phyloP scores from a whole-genome alignment of 92 coral and sea anemone species.

The Heliopora coerulea region DNA sequence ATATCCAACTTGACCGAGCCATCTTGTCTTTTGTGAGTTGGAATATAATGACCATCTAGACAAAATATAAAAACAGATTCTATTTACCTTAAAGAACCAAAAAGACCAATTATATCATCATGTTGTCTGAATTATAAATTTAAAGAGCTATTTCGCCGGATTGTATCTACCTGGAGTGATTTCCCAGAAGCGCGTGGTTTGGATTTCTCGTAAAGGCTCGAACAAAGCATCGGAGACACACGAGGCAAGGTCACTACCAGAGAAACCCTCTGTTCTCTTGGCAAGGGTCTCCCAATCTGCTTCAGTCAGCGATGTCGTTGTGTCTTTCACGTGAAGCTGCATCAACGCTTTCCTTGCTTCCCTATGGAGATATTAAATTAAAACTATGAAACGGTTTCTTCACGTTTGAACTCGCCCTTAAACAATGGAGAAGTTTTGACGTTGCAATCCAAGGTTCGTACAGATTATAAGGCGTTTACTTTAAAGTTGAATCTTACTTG shows the following conservation, averaged over 20 bases:
- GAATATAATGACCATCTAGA: constrained; percentile 70
- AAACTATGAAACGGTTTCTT: too few species aligned
- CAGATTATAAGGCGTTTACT: background rate
- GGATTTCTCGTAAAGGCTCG: constrained; percentile 94
- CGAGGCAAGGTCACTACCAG: constrained; percentile 95
- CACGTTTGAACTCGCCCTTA: too few species aligned
- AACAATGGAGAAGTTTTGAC: background rate
- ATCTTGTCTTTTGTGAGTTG: constrained; percentile 58
- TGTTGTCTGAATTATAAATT: background rate
- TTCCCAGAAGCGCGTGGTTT: constrained; percentile 70
- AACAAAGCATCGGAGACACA: constrained; percentile 95
- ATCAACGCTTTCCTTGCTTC: constrained; percentile 73
- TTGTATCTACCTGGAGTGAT: constrained; percentile 57
- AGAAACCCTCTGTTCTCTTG: constrained; percentile 74
- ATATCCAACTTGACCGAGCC: constrained; percentile 50
- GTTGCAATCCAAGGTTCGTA: background rate
- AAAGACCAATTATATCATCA: background rate
- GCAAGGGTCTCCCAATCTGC: constrained; percentile 82
- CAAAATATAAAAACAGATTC: too few species aligned
- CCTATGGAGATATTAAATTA: too few species aligned
- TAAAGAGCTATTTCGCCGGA: background rate
- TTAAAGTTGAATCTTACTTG: constrained; percentile 49
- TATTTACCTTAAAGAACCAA: too few species aligned
- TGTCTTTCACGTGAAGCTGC: constrained; percentile 78
- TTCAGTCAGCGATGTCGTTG: constrained; percentile 66